Evolutionary conservation across 2,797 vertebrate genomes (phyloP), one percentile per base, ranked within the genome.

Genomic region (Tokudaia tokunoshimensis): DNA sequence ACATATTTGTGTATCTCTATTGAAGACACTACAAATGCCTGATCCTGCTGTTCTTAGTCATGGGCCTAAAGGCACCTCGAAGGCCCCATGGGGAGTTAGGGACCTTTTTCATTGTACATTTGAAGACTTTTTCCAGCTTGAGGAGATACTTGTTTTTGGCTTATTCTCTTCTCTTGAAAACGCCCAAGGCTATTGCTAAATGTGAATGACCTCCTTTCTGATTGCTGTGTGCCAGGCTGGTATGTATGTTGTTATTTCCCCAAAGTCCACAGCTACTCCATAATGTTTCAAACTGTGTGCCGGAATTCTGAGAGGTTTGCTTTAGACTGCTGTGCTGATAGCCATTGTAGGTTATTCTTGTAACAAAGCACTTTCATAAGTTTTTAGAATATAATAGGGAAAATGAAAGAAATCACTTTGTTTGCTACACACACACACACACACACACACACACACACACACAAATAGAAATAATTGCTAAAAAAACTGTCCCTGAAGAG

Each of bases 201-300:
- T 90, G 96, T 47, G 96, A 93, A 91, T 93, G 95, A 97, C 96
- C 96, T 97, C 87, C 55, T 97, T 97, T 95, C 94, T 95, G 94
- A 93, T 83, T 70, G 76, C 86, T 72, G 19, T 92, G 83, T 83
- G 82, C 80, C 44, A 37, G 86, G 72, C 78, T 1, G 0, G 22
- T 81, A 34, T 74, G 82, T 94, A 47, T 94, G 31, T 79, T 84
- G 15, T 88, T 96, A 93, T 97, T 97, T 97, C 97, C 91, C 94
- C 0, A 59, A 97, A 94, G 94, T 86, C 17, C 0, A 52, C 88
- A 95, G 78, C 75, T 86, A 57, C 50, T 96, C 81, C 81, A 81
- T 50, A 31, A 95, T 94, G 89, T 96, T 96, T 96, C 84, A 89
- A 94, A 94, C 82, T 82, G 70, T 92, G 41, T 95, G 95, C 94